phyloP scores from a whole-genome alignment of 2,797 vertebrate species.

The Mormyrops boulengeri region DNA sequence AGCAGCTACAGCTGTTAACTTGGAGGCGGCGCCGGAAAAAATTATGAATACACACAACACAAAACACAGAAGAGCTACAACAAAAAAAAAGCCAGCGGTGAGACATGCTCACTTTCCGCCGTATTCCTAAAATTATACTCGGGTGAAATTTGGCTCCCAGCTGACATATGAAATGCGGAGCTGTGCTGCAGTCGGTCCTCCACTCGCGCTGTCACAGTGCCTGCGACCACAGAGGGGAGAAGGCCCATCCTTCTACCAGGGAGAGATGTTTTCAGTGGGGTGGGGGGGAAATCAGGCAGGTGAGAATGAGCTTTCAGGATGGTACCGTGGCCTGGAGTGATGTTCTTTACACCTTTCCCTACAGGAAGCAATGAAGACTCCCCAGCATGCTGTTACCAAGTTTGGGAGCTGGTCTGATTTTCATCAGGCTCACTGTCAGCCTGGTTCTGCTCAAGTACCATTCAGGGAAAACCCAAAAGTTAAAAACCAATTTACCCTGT shows the following conservation, averaged over 20 bases:
- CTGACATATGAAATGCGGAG: background rate
- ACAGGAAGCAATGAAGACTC: background rate
- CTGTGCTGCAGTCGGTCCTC: background rate
- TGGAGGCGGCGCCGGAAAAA: background rate
- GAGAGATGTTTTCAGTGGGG: background rate
- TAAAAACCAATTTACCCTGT: background rate
- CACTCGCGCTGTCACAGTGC: background rate
- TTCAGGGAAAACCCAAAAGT: background rate
- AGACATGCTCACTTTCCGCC: background rate
- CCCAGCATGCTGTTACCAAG: background rate
- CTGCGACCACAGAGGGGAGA: background rate
- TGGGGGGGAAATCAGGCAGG: background rate
- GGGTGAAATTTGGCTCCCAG: background rate
- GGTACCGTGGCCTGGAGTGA: background rate
- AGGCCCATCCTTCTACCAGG: background rate
- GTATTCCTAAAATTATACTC: background rate
- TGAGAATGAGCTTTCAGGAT: background rate
- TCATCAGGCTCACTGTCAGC: background rate
- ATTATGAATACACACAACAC: background rate
- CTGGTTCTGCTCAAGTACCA: background rate
- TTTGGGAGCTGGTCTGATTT: background rate
- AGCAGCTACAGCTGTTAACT: background rate
- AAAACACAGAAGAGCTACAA: background rate
- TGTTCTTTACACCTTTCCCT: background rate
- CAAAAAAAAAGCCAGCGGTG: background rate